Evolutionary conservation across 2,888 invertebrate species (phyloP).

Genomic region (Tachina grossa): DNA sequence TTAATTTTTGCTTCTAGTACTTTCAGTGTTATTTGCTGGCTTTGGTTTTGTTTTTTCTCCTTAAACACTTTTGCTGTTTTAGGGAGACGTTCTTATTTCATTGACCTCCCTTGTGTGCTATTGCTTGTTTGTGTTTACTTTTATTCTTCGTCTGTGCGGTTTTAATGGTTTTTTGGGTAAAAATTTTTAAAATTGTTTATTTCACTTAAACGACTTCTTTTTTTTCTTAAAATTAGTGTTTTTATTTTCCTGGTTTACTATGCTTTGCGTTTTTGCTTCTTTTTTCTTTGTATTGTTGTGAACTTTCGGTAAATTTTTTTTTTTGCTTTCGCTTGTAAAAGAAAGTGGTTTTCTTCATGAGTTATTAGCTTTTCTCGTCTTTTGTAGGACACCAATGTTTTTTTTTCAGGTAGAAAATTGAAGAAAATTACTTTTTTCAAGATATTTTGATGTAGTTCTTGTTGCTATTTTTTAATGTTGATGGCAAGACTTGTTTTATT

Average conservation of each 20-base stretch:
- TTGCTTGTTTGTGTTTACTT: conserved; percentile 7
- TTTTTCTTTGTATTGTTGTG: conserved; percentile 23
- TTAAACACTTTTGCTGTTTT: conserved; percentile 56
- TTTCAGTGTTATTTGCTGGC: conserved; percentile 10
- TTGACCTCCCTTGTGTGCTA: neutral
- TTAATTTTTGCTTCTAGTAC: too few species aligned
- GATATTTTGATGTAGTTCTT: neutral
- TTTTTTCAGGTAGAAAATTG: conserved; percentile 70
- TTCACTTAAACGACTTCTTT: conserved; percentile 52
- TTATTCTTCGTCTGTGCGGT: conserved; percentile 37
- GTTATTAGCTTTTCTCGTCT: conserved; percentile 63
- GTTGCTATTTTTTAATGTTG: conserved; percentile 34
- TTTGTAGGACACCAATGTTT: conserved; percentile 69
- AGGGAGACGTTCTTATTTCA: conserved; percentile 14
- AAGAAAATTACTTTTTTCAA: conserved; percentile 59
- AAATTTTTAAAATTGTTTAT: conserved; percentile 67
- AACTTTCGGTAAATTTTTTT: conserved; percentile 15
- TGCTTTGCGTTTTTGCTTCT: conserved; percentile 39
- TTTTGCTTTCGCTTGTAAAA: conserved; percentile 38
- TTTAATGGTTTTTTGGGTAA: conserved; percentile 64
- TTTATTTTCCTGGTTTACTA: conserved; percentile 36
- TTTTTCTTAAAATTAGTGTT: conserved; percentile 3
- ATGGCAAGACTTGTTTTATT: neutral
- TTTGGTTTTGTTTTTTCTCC: conserved; percentile 18
- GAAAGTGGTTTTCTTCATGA: conserved; percentile 69